Percentiles rank a stretch among this genome's conserved stretches.
Conservation (phyloP, 64 coral and sea anemone species). For the Actinia tenebrosa region DNA sequence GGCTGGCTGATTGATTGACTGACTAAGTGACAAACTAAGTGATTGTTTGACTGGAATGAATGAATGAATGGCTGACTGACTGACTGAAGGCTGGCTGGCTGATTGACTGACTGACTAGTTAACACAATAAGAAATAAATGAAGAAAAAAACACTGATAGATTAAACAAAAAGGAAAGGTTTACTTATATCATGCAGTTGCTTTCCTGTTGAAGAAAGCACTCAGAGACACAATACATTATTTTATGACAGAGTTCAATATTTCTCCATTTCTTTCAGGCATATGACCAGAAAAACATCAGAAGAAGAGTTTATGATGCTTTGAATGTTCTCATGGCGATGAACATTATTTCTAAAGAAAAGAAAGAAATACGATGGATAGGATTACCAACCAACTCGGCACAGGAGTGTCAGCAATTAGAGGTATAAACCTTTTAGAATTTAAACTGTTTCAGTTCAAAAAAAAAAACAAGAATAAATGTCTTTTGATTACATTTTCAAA, state of each 20-base stretch:
- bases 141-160: too few species aligned
- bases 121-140: too few species aligned
- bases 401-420: slow-evolving; percentile 98
- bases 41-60: too few species aligned
- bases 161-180: too few species aligned
- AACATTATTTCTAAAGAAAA: slow-evolving; percentile 99
- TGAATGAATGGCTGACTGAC: too few species aligned
- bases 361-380: slow-evolving; percentile 99
- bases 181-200: too few species aligned
- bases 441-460: not conserved
- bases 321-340: slow-evolving; percentile 99
- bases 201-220: too few species aligned
- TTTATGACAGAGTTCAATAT: not conserved
- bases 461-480: not conserved
- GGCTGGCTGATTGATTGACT: too few species aligned
- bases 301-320: slow-evolving; percentile 96
- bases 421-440: slow-evolving; percentile 31
- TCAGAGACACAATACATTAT: too few species aligned
- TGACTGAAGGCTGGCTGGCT: too few species aligned
- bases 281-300: slow-evolving; percentile 99
- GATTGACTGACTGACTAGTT: too few species aligned
- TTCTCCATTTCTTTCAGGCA: slow-evolving; percentile 40
- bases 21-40: too few species aligned
- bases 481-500: not conserved
- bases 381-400: slow-evolving; percentile 94